Evolutionary conservation across 2,888 invertebrate species (phyloP).

Genomic region (Aleiodes leptofemur): DNA sequence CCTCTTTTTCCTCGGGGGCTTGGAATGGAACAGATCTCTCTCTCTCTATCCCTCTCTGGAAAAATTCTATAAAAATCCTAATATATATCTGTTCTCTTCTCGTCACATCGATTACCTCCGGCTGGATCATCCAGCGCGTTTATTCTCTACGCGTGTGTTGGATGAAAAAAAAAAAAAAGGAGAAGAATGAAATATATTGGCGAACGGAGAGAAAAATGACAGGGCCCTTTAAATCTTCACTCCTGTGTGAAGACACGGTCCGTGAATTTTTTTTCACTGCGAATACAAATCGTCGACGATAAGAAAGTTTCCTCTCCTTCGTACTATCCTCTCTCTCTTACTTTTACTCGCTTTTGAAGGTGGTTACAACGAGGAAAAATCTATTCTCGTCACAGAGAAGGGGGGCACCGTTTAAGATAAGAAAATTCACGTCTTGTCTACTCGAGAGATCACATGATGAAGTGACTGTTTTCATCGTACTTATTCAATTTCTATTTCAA

Average conservation of each 20-base stretch:
- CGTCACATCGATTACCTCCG: constrained; percentile 25
- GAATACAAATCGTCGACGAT: constrained; percentile 45
- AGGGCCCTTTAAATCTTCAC: constrained; percentile 7
- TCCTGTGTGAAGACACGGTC: constrained; percentile 22
- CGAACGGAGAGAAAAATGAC: constrained; percentile 20
- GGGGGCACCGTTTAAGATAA: constrained; percentile 55
- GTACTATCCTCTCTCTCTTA: no score
- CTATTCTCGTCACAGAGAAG: constrained; percentile 50
- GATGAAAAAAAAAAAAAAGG: not conserved
- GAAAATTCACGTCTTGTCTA: constrained; percentile 46
- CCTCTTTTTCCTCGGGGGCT: no score
- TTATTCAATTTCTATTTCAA: constrained; percentile 2
- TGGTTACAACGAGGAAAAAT: constrained; percentile 49
- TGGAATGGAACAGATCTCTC: no score
- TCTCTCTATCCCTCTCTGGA: not conserved
- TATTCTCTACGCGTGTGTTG: constrained; percentile 17
- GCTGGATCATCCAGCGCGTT: constrained; percentile 23
- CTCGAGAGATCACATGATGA: not conserved
- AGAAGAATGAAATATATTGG: constrained; percentile 18
- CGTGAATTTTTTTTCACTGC: constrained; percentile 17
- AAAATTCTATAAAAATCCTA: constrained; percentile 35
- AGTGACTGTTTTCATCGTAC: not conserved
- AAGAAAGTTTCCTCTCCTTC: constrained; percentile 11
- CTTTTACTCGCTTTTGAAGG: constrained; percentile 20
- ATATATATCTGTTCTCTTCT: constrained; percentile 1